Conservation (phyloP, 2,888 invertebrate genomes). For the Oxystoma pomonae region DNA sequence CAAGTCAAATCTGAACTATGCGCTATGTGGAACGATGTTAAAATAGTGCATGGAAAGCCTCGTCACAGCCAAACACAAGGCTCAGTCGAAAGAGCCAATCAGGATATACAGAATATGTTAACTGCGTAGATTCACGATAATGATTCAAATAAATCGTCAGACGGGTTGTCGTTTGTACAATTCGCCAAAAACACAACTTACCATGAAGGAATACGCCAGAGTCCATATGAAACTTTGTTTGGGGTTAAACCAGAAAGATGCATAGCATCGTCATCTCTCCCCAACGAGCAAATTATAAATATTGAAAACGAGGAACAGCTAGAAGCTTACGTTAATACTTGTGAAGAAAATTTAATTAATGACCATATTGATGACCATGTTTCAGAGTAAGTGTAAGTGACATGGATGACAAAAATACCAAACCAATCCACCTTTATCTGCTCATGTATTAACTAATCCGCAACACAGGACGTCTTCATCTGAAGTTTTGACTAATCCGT, state of each 20-base stretch:
- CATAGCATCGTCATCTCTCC: slow-evolving; percentile 29
- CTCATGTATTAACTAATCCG: slow-evolving; percentile 11
- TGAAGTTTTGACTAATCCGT: slow-evolving; percentile 11
- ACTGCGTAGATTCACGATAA: slow-evolving; percentile 36
- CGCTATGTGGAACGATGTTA: slow-evolving; percentile 18
- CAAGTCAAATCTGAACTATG: slow-evolving; percentile 22
- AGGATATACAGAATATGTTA: slow-evolving; percentile 28
- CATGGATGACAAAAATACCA: slow-evolving; percentile 11
- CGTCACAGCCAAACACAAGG: slow-evolving; percentile 29
- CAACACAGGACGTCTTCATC: slow-evolving; percentile 13
- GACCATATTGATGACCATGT: slow-evolving; percentile 17
- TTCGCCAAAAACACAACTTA: slow-evolving; percentile 18
- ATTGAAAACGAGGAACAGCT: slow-evolving; percentile 32
- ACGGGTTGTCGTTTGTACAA: slow-evolving; percentile 36
- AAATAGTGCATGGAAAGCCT: slow-evolving; percentile 14
- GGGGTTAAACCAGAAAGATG: slow-evolving; percentile 32
- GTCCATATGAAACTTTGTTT: slow-evolving; percentile 37
- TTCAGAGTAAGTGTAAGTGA: slow-evolving; percentile 11
- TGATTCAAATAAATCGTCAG: slow-evolving; percentile 40
- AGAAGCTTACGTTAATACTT: slow-evolving; percentile 24
- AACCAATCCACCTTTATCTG: slow-evolving; percentile 8
- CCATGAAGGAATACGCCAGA: slow-evolving; percentile 16
- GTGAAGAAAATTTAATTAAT: slow-evolving; percentile 19
- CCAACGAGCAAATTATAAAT: slow-evolving; percentile 26
- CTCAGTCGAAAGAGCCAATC: not conserved